These are phyloP conservation scores for Hyperoplus immaculatus DNA, from an alignment of 2,797 vertebrate species.

Conservation along the genomic window DNA sequence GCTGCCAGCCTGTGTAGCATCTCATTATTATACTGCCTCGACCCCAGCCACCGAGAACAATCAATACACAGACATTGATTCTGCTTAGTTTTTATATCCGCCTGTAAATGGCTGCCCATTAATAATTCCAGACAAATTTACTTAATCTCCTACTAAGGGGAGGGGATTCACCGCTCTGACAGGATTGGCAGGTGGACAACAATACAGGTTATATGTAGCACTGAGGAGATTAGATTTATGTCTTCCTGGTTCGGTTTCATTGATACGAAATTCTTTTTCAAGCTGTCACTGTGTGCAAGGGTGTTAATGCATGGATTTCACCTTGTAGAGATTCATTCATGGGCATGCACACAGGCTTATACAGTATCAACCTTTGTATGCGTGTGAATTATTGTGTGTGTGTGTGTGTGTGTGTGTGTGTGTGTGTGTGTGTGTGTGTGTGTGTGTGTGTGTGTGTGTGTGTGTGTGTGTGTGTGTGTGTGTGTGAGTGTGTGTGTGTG, in stretches of 20 bases:
- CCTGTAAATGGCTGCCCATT: conserved; percentile 85
- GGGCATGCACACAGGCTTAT: conserved; percentile 71
- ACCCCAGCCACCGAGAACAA: conserved; percentile 85
- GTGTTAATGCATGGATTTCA: conserved; percentile 73
- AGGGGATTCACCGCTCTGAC: conserved; percentile 73
- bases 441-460: conserved; percentile 41
- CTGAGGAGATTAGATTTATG: conserved; percentile 43
- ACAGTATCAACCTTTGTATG: conserved; percentile 36
- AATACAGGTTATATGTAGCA: conserved; percentile 59
- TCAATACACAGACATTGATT: conserved; percentile 87
- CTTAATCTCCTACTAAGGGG: conserved; percentile 84
- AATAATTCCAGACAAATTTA: conserved; percentile 88
- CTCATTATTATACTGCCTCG: conserved; percentile 87
- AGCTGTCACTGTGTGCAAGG: conserved; percentile 57
- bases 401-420: conserved; percentile 12
- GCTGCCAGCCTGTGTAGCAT: conserved; percentile 80
- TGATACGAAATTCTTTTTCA: conserved; percentile 63
- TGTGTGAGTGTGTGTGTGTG: conserved; percentile 4
- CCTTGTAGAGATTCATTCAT: conserved; percentile 78
- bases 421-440: conserved; percentile 35
- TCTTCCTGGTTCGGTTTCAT: conserved; percentile 58
- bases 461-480: conserved; percentile 37
- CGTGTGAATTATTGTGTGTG: no score
- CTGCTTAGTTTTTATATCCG: conserved; percentile 87
- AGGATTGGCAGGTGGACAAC: conserved; percentile 75